These are phyloP conservation scores for Drosophila acutilabella DNA, from an alignment of 2,888 invertebrate genomes.

Conservation along the genomic window DNA sequence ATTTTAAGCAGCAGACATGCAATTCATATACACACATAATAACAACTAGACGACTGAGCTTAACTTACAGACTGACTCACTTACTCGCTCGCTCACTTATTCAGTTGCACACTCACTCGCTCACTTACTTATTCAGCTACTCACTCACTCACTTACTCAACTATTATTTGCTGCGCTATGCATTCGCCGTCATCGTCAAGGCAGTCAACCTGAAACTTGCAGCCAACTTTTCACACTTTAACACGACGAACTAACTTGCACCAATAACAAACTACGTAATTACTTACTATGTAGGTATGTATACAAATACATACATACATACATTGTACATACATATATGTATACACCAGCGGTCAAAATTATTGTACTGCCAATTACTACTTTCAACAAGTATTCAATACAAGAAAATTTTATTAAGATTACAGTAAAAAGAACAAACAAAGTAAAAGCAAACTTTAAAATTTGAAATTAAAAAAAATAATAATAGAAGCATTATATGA, in stretches of 20 bases:
- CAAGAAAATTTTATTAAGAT: too few relatives aligned
- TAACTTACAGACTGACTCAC: constrained; percentile 18
- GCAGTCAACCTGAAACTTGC: constrained; percentile 62
- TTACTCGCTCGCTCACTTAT: constrained; percentile 21
- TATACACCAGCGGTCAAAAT: too few relatives aligned
- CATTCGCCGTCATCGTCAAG: constrained; percentile 45
- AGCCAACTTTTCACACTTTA: constrained; percentile 60
- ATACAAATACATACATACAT: too few relatives aligned
- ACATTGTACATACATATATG: too few relatives aligned
- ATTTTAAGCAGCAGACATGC: constrained; percentile 41
- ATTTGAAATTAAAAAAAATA: too few relatives aligned
- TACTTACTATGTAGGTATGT: constrained; percentile 10
- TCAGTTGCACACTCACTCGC: constrained; percentile 12
- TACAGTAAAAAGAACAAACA: too few relatives aligned
- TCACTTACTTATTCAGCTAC: constrained; percentile 16
- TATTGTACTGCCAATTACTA: too few relatives aligned
- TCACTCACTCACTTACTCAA: constrained; percentile 24
- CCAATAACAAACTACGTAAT: constrained; percentile 12
- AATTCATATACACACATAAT: constrained; percentile 32
- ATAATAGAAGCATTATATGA: too few relatives aligned
- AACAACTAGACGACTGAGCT: constrained; percentile 13
- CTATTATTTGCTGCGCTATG: constrained; percentile 40
- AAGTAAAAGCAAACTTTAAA: too few relatives aligned
- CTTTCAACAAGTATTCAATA: too few relatives aligned
- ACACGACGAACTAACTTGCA: constrained; percentile 36